These are phyloP conservation scores for Drosophila suzukii DNA, from an alignment of 1,140 invertebrate species.

Conservation along the genomic window DNA sequence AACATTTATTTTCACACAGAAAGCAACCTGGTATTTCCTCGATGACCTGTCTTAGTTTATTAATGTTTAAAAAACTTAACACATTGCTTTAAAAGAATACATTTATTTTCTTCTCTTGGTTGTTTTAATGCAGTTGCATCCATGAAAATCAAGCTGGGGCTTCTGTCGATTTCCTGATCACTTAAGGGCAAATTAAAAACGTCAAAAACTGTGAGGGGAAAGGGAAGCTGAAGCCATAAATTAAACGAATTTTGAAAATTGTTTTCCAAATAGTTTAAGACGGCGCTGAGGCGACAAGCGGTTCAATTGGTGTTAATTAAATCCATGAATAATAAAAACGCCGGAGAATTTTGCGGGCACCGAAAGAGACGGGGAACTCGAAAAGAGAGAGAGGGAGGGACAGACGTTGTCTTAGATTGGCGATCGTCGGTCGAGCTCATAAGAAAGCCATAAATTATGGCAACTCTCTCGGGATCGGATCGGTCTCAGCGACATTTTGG, in stretches of 20 bases:
- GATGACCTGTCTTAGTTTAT: neutral
- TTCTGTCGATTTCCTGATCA: slow-evolving; percentile 45
- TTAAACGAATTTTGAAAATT: slow-evolving; percentile 63
- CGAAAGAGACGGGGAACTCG: slow-evolving; percentile 11
- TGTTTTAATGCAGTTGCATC: neutral
- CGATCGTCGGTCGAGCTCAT: slow-evolving; percentile 57
- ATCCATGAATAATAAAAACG: slow-evolving; percentile 82
- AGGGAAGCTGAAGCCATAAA: slow-evolving; percentile 55
- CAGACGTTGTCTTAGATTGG: slow-evolving; percentile 61
- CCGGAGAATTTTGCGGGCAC: slow-evolving; percentile 61
- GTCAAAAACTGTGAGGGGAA: slow-evolving; percentile 23
- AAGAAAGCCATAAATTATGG: slow-evolving; percentile 82
- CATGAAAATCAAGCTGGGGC: neutral
- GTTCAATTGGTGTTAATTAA: slow-evolving; percentile 85
- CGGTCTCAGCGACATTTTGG: slow-evolving; percentile 61
- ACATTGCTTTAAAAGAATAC: neutral
- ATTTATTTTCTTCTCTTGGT: neutral
- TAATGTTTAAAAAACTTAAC: neutral
- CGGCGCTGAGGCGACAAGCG: slow-evolving; percentile 72
- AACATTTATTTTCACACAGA: neutral
- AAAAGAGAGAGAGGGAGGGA: slow-evolving; percentile 16
- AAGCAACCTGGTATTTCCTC: neutral
- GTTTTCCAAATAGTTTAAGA: slow-evolving; percentile 66
- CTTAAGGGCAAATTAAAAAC: slow-evolving; percentile 71
- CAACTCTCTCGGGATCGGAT: slow-evolving; percentile 61